Base-by-base conservation (phyloP, 2,888 invertebrate genomes). In the Dolichopus griseipennis region DNA sequence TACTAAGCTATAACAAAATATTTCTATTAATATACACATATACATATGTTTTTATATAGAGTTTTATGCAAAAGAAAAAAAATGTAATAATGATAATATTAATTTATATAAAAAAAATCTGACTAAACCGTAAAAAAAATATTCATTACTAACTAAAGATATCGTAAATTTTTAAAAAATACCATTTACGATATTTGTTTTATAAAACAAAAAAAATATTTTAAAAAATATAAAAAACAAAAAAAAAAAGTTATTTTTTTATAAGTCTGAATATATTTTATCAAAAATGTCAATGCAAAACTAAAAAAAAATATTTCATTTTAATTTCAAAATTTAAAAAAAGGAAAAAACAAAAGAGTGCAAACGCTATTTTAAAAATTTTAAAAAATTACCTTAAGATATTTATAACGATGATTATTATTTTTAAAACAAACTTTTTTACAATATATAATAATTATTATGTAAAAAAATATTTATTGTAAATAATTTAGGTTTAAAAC, bases 11-110 rank as follows among this genome's bases (percentile, higher is more conserved):
- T 52, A 52, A 27, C 27, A 27, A 27, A 52, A n/a, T 52, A 52
- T 52, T 52, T 52, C 52, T 52, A 52, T 52, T 52, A 52, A 52
- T 52, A 52, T 52, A 52, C 52, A 52, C 52, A 52, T 52, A 52
- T 52, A 52, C 52, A 52, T 52, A 52, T 52, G 52, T 52, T 52
- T 52, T 52, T 52, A 52, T 52, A 52, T 52, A 52, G 52, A 52
- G 52, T 52, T 52, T 52, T 52, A 52, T 52, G 52, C 52, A 52
- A 52, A 6, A 52, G 15, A 52, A 12, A 52, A 52, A 43, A 18
- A 52, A 52, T 18, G 15, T 52, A 18, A 52, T 52, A 52, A 52
- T 18, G 8, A 41, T 41, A 12, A 41, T 2, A 41, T 41, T 9
- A 52, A 52, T 52, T 18, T 52, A 52, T 52, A n/a, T 52, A 52